Evolutionary conservation across 2,888 invertebrate species (phyloP).

Genomic region (Nomada ruficornis): DNA sequence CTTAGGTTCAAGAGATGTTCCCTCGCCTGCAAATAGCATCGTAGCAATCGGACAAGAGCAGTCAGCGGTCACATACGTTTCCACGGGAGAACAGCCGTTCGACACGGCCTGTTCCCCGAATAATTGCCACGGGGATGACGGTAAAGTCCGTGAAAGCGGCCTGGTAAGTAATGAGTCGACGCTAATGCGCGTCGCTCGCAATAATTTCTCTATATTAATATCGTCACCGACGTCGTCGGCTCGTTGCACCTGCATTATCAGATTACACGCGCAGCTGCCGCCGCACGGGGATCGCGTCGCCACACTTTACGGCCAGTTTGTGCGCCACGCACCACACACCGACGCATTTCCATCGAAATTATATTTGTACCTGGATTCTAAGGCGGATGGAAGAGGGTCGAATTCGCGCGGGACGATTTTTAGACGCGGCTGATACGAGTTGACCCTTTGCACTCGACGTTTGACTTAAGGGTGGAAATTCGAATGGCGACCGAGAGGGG

Average conservation of each 20-base stretch:
- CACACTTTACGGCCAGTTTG: constrained; percentile 70
- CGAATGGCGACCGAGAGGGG: too few relatives aligned
- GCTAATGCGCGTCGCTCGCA: constrained; percentile 48
- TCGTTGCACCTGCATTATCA: constrained; percentile 78
- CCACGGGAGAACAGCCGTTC: not conserved
- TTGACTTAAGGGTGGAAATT: too few relatives aligned
- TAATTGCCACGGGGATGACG: constrained; percentile 20
- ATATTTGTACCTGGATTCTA: constrained; percentile 4
- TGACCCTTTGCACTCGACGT: too few relatives aligned
- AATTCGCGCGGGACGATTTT: constrained; percentile 14
- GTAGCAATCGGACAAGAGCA: not conserved
- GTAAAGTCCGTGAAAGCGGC: constrained; percentile 35
- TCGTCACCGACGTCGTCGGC: constrained; percentile 68
- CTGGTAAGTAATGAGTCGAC: constrained; percentile 37
- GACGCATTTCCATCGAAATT: constrained; percentile 39
- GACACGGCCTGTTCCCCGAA: constrained; percentile 13
- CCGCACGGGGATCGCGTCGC: constrained; percentile 50
- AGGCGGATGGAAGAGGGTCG: constrained; percentile 1
- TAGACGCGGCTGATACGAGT: not conserved
- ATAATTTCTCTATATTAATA: constrained; percentile 70
- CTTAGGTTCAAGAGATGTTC: too few relatives aligned
- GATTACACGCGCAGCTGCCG: constrained; percentile 76
- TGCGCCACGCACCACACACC: constrained; percentile 52
- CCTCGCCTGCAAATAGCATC: too few relatives aligned
- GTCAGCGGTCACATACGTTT: not conserved